These are phyloP conservation scores for Clavelina lepadiformis DNA, from an alignment of 23 tunicate genomes.

Conservation along the genomic window DNA sequence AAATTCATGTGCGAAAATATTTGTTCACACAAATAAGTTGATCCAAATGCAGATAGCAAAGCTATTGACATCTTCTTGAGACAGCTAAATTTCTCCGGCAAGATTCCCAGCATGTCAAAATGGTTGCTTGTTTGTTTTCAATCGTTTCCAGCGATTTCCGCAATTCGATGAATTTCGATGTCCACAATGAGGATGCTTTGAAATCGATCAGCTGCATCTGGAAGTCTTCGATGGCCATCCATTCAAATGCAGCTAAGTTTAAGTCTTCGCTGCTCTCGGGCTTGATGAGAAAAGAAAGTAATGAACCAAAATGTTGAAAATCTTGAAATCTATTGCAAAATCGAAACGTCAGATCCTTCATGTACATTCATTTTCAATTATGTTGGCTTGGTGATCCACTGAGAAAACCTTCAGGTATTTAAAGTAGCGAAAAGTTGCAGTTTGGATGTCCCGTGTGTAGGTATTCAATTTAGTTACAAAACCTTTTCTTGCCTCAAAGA, in stretches of 20 bases:
- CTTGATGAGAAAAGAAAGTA: conserved; percentile 30
- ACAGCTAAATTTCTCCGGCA: conserved; percentile 43
- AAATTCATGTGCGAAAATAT: conserved; percentile 44
- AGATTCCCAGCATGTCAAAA: conserved; percentile 57
- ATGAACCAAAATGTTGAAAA: conserved; percentile 22
- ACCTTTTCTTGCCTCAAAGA: conserved; percentile 47
- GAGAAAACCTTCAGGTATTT: conserved; percentile 19
- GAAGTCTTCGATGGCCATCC: conserved; percentile 44
- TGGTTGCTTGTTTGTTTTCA: conserved; percentile 30
- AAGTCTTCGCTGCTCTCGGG: conserved; percentile 37
- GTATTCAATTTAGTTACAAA: conserved; percentile 28
- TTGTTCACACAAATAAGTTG: conserved; percentile 49
- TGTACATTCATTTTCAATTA: conserved; percentile 17
- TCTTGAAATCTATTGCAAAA: conserved; percentile 26
- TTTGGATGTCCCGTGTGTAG: conserved; percentile 46
- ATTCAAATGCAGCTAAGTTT: conserved; percentile 25
- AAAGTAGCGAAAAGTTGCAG: conserved; percentile 38
- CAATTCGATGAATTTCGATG: conserved; percentile 33
- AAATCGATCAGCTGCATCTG: conserved; percentile 36
- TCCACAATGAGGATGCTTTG: conserved; percentile 19
- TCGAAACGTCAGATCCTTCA: conserved; percentile 8
- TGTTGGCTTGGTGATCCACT: conserved; percentile 19
- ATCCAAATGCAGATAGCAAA: conserved; percentile 64
- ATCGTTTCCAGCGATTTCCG: conserved; percentile 42
- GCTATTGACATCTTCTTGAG: conserved; percentile 50